phyloP scores from a whole-genome alignment of 2,888 invertebrate species.

The Yponomeuta evonymella region DNA sequence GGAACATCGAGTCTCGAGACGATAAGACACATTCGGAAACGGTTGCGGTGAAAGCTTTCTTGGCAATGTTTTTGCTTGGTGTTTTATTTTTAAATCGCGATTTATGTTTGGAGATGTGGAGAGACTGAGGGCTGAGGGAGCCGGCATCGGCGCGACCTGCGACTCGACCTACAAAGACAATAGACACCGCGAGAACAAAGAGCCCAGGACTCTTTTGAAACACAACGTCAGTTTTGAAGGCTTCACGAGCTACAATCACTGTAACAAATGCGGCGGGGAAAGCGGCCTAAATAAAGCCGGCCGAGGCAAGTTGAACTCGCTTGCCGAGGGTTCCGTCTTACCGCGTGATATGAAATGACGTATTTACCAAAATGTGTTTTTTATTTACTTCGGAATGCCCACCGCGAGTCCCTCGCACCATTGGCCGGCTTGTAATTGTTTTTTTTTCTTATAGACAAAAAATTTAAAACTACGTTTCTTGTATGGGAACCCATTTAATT shows the following conservation, averaged over 20 bases:
- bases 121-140: background rate
- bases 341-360: too few relatives aligned
- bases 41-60: slow-evolving; percentile 66
- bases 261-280: background rate
- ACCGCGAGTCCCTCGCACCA: too few relatives aligned
- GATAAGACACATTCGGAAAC: slow-evolving; percentile 62
- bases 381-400: too few relatives aligned
- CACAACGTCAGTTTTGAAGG: slow-evolving; percentile 1
- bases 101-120: slow-evolving; percentile 32
- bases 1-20: slow-evolving; percentile 41
- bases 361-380: too few relatives aligned
- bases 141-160: background rate
- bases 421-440: too few relatives aligned
- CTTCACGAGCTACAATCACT: background rate
- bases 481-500: too few relatives aligned
- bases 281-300: background rate
- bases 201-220: background rate
- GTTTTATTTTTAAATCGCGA: slow-evolving; percentile 65
- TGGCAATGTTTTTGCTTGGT: slow-evolving; percentile 56
- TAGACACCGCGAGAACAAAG: background rate
- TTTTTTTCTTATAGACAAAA: too few relatives aligned
- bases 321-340: too few relatives aligned
- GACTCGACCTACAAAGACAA: background rate
- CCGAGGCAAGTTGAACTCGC: too few relatives aligned
- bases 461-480: too few relatives aligned